Percentiles rank a stretch among this genome's conserved stretches.
Evolutionary conservation across 1,140 invertebrate genomes (phyloP).

Genomic region (Trachelipus rathkii): DNA sequence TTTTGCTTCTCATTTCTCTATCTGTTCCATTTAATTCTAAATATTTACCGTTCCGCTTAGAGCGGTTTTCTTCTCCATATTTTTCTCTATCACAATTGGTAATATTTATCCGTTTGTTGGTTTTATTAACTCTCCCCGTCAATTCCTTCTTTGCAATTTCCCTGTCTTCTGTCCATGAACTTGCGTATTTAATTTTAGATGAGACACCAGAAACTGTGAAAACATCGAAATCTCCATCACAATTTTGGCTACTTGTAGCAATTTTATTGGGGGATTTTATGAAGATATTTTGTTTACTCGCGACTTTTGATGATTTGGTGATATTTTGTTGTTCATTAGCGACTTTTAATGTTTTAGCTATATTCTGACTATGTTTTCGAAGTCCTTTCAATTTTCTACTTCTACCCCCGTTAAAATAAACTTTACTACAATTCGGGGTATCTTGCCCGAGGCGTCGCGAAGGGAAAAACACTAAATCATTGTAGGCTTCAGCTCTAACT

Average conservation of each 20-base stretch:
- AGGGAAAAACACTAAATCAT: neutral
- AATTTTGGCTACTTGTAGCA: neutral
- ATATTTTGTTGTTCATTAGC: neutral
- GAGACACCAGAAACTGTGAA: neutral
- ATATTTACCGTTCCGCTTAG: no score
- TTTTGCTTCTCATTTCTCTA: no score
- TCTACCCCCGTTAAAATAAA: neutral
- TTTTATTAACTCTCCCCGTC: no score
- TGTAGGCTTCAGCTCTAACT: neutral
- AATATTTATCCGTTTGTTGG: no score
- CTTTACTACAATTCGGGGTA: neutral
- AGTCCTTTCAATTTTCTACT: neutral
- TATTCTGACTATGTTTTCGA: neutral
- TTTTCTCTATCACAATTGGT: no score
- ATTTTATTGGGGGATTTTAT: neutral
- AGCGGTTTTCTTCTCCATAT: no score
- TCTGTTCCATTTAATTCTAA: no score
- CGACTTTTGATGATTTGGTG: neutral
- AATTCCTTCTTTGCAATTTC: no score
- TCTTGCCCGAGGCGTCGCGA: neutral
- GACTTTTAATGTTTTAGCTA: neutral
- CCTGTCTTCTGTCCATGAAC: no score
- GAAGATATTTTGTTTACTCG: neutral
- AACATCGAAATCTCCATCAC: neutral
- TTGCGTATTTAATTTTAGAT: neutral